Percentiles rank a stretch among this genome's conserved stretches.
Evolutionary conservation across 2,888 invertebrate species (phyloP).

Genomic region (Myathropa florea): DNA sequence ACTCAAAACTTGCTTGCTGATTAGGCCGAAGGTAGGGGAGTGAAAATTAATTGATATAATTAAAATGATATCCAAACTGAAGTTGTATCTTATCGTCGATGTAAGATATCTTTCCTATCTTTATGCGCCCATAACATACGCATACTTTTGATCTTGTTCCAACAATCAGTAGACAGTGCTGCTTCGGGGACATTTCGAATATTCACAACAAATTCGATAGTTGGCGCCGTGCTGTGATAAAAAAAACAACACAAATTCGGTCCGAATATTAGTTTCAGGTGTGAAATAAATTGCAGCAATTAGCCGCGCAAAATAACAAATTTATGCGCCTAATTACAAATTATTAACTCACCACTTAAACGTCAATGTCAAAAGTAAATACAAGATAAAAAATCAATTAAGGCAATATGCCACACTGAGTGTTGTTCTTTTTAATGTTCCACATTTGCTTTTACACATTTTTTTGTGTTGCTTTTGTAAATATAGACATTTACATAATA

Average conservation of each 20-base stretch:
- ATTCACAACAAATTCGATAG: too few relatives aligned
- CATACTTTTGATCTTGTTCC: not conserved
- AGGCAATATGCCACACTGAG: slow-evolving; percentile 12
- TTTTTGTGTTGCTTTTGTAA: not conserved
- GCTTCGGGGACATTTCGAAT: too few relatives aligned
- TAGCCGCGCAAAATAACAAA: not conserved
- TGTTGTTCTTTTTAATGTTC: slow-evolving; percentile 59
- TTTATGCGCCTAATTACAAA: slow-evolving; percentile 27
- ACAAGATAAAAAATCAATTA: slow-evolving; percentile 61
- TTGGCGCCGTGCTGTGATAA: too few relatives aligned
- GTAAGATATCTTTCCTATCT: not conserved
- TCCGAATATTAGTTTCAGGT: not conserved
- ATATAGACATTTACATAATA: slow-evolving; percentile 19
- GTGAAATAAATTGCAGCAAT: not conserved
- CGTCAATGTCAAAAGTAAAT: slow-evolving; percentile 55
- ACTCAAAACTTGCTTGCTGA: not conserved
- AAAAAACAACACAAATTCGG: not conserved
- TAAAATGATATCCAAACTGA: not conserved
- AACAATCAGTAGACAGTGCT: not conserved
- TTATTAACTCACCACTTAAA: slow-evolving; percentile 48
- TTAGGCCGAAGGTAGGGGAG: not conserved
- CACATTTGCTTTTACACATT: slow-evolving; percentile 16
- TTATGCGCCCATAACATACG: not conserved
- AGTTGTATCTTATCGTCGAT: not conserved
- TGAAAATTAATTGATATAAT: not conserved